Evolutionary conservation across 2,888 invertebrate genomes (phyloP).

Genomic region (Lepeophtheirus nordmannii): DNA sequence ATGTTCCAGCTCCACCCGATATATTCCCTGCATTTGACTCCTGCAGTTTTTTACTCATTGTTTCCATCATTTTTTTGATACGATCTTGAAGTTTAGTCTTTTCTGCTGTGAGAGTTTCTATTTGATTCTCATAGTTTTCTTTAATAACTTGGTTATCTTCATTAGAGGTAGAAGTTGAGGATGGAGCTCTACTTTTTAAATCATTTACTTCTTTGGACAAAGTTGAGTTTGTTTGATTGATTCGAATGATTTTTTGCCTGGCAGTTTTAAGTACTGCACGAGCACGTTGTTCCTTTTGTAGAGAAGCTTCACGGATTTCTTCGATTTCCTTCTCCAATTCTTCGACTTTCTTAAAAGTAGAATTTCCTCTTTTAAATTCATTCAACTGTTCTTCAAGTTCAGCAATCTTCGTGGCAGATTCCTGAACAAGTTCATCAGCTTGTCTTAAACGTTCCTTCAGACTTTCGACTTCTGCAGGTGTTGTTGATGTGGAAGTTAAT

Average conservation of each 20-base stretch:
- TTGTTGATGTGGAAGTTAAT: neutral
- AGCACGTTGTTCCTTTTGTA: slow-evolving; percentile 49
- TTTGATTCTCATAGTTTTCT: slow-evolving; percentile 11
- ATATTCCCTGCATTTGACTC: slow-evolving; percentile 29
- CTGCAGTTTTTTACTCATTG: slow-evolving; percentile 27
- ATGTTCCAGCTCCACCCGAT: slow-evolving; percentile 29
- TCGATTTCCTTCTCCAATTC: slow-evolving; percentile 50
- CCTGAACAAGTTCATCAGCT: neutral
- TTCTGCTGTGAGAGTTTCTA: neutral
- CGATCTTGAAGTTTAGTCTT: slow-evolving; percentile 42
- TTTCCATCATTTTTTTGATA: slow-evolving; percentile 27
- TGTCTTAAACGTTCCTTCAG: slow-evolving; percentile 32
- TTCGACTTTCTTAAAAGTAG: slow-evolving; percentile 42
- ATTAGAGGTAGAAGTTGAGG: neutral
- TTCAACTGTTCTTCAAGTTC: neutral
- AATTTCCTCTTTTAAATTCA: neutral
- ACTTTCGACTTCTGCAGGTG: neutral
- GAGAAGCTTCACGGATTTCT: slow-evolving; percentile 40
- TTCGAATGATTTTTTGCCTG: slow-evolving; percentile 52
- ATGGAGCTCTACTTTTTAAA: neutral
- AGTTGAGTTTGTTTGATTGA: slow-evolving; percentile 52
- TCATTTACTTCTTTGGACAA: slow-evolving; percentile 25
- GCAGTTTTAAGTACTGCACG: slow-evolving; percentile 55
- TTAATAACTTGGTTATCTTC: slow-evolving; percentile 28
- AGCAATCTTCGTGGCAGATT: slow-evolving; percentile 30